A percentile compares a stretch with the other conserved stretches of the same genome.
phyloP scores from a whole-genome alignment of 2,797 vertebrate species.

The Pangasius mekongensis region DNA sequence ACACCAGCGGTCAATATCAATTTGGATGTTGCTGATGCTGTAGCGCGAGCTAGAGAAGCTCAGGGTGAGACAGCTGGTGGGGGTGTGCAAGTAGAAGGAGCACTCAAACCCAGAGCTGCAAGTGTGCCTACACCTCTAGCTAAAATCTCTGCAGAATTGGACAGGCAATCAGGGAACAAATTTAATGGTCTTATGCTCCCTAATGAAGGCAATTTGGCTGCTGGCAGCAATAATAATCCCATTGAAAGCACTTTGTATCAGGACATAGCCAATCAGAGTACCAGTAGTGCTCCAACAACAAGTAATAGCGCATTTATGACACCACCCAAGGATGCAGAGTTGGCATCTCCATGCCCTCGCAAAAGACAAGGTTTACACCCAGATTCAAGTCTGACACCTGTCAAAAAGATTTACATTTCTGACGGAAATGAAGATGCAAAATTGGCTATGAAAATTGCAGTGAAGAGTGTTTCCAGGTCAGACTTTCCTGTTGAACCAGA shows the following conservation, averaged over 20 bases:
- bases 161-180: conserved; percentile 76
- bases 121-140: conserved; percentile 79
- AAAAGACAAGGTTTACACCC: conserved; percentile 85
- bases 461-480: conserved; percentile 71
- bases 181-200: conserved; percentile 70
- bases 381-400: conserved; percentile 82
- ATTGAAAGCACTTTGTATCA: conserved; percentile 75
- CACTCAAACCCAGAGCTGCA: conserved; percentile 77
- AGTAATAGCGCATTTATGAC: conserved; percentile 68
- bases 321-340: conserved; percentile 77
- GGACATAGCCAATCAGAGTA: conserved; percentile 74
- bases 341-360: conserved; percentile 83
- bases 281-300: conserved; percentile 73
- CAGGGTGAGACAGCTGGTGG: conserved; percentile 71
- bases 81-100: conserved; percentile 67
- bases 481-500: conserved; percentile 77
- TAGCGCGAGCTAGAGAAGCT: conserved; percentile 78
- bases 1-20: conserved; percentile 82
- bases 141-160: conserved; percentile 75
- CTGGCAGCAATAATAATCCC: conserved; percentile 74
- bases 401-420: conserved; percentile 87
- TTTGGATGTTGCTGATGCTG: conserved; percentile 84
- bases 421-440: conserved; percentile 73
- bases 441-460: conserved; percentile 59
- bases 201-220: conserved; percentile 67